Evolutionary conservation across 2,113 vertebrate genomes (phyloP).

Genomic region (Salvator merianae): DNA sequence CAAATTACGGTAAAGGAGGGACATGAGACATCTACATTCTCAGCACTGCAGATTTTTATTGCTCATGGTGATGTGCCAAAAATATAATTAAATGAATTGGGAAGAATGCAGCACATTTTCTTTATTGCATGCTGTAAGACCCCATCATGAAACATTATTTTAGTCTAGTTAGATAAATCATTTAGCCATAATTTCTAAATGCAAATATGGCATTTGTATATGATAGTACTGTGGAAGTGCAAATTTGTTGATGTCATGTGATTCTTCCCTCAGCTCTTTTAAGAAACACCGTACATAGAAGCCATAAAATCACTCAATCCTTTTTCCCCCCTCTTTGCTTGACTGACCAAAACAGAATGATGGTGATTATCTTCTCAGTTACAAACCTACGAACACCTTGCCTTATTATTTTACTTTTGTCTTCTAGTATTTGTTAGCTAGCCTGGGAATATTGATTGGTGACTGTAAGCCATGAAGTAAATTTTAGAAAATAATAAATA

Average conservation of each 20-base stretch:
- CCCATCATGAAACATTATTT: conserved; percentile 30
- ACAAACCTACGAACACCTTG: neutral
- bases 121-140: neutral
- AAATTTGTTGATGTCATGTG: neutral
- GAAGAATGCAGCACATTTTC: conserved; percentile 32
- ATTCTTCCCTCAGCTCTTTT: neutral
- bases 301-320: neutral
- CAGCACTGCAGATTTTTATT: conserved; percentile 38
- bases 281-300: neutral
- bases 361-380: neutral
- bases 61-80: conserved; percentile 18
- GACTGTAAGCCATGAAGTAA: neutral
- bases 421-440: neutral
- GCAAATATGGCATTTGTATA: conserved; percentile 14
- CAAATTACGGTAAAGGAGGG: conserved; percentile 28
- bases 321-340: too few relatives aligned
- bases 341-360: neutral
- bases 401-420: neutral
- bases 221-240: neutral
- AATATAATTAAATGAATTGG: conserved; percentile 28
- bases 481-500: neutral
- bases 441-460: neutral
- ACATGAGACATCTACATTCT: conserved; percentile 31
- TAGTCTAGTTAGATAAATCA: conserved; percentile 19
- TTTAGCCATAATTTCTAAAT: conserved; percentile 22